Conservation (phyloP, 2,888 invertebrate species). For the Agrotis ipsilon region DNA sequence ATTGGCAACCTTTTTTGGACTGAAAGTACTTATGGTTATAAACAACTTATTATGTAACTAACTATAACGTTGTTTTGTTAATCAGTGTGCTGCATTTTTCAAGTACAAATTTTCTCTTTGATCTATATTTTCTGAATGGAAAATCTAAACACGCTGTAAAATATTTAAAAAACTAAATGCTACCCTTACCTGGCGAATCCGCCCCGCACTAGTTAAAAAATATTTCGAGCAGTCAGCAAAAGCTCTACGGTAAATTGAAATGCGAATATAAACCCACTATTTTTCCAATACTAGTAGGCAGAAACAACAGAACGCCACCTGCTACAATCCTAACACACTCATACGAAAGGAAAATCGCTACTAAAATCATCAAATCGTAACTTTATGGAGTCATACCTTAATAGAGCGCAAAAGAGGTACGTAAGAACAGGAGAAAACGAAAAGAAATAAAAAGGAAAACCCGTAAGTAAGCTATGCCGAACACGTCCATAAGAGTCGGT, state of each 20-base stretch:
- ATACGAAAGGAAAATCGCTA: background rate
- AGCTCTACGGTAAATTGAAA: background rate
- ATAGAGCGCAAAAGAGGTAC: conserved; percentile 64
- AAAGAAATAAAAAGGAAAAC: conserved; percentile 74
- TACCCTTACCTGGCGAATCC: background rate
- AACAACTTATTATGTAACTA: no score
- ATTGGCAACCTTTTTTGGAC: no score
- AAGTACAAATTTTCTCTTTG: background rate
- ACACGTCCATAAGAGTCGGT: conserved; percentile 84
- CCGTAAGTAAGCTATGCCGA: conserved; percentile 78
- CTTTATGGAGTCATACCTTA: conserved; percentile 63
- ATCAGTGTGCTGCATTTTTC: background rate
- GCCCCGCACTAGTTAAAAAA: background rate
- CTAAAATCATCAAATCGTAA: conserved; percentile 44
- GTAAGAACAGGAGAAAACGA: conserved; percentile 64
- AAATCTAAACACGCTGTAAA: background rate
- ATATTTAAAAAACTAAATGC: background rate
- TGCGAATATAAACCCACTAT: background rate
- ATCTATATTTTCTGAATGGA: background rate
- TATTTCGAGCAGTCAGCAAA: background rate
- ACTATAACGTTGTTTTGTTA: background rate
- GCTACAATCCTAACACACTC: background rate
- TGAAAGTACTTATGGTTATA: no score
- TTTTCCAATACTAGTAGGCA: background rate
- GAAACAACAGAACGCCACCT: background rate